Evolutionary conservation across 2,113 vertebrate species (phyloP), one percentile per base, ranked within the genome.

Genomic region (Sphaerodactylus townsendi): DNA sequence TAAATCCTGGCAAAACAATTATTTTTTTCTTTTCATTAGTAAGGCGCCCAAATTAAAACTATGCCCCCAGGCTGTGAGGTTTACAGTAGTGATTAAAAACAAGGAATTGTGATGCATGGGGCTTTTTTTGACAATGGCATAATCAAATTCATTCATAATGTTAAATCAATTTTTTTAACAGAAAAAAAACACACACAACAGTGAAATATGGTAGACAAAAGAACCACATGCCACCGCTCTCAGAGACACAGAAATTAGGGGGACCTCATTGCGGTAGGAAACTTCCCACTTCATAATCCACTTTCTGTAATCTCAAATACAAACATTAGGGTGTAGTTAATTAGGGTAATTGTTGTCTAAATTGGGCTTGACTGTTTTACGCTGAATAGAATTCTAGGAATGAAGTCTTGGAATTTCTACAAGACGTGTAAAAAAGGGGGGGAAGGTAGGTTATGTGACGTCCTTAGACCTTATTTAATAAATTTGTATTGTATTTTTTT

Each of bases 51-150:
- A 98, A 99, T 99, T 99, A 98, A 98, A 98, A 98, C 96, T 94
- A 94, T 95, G 96, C 97, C 98, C 98, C 96, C 92, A 94, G 98
- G 98, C 97, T 95, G 94, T 94, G 94, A 94, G 95, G 95, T 97
- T 97, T 97, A 98, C 97, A 98, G 97, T 97, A 97, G 97, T 99
- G 98, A 99, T 99, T 99, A 99, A 99, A 99, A 98, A 97, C 97
- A 97, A 96, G 97, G 97, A 97, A 99, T 97, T 97, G 96, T 97
- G 97, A 98, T 97, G 96, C 97, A 97, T 98, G 96, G 96, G 96
- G 96, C 50, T 62, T 84, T 95, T 98, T 97, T 96, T 98, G 97
- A 98, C 98, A 97, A 97, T 97, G 96, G 96, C 92, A 93, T 98
- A 99, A 99, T 99, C 97, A 99, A 97, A 98, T 98, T 98, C 97